Percentiles rank a stretch among this genome's conserved stretches.
Conservation (phyloP, 2,113 vertebrate species). For the Piaya cayana region DNA sequence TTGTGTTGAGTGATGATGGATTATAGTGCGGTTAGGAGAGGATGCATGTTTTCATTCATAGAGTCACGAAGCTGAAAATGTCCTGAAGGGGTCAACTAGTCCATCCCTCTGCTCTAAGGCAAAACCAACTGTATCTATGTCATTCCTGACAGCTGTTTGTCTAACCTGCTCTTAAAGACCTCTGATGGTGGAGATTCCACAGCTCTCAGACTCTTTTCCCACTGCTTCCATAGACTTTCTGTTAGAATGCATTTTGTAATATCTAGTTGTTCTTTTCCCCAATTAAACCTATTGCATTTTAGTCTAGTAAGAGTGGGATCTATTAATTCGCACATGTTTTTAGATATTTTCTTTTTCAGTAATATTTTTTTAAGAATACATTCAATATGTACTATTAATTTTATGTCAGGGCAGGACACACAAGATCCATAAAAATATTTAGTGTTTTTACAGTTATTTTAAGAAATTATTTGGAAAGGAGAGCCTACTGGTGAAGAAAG, state of each 20-base stretch:
- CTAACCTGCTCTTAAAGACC: not conserved
- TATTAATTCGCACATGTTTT: not conserved
- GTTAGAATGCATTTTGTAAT: not conserved
- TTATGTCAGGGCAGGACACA: not conserved
- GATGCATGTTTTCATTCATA: not conserved
- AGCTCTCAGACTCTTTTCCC: not conserved
- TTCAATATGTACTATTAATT: rapidly evolving
- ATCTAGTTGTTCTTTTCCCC: not conserved
- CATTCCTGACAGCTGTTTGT: not conserved
- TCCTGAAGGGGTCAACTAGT: not conserved
- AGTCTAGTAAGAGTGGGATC: not conserved
- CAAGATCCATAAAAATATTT: not conserved
- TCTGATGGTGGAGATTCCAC: not conserved
- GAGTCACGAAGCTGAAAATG: slow-evolving; percentile 4
- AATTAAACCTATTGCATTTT: not conserved
- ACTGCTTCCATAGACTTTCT: not conserved
- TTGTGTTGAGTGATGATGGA: not conserved
- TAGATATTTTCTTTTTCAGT: not conserved
- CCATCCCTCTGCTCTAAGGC: not conserved
- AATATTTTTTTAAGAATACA: not conserved
- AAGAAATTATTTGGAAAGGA: not conserved
- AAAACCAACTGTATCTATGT: not conserved
- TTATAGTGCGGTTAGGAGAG: not conserved
- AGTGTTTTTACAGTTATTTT: not conserved
- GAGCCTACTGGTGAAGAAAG: not conserved